Percentiles rank a stretch among this genome's conserved stretches.
These are phyloP conservation scores for Aphidius ervi DNA, from an alignment of 1,140 invertebrate species.

Conservation along the genomic window DNA sequence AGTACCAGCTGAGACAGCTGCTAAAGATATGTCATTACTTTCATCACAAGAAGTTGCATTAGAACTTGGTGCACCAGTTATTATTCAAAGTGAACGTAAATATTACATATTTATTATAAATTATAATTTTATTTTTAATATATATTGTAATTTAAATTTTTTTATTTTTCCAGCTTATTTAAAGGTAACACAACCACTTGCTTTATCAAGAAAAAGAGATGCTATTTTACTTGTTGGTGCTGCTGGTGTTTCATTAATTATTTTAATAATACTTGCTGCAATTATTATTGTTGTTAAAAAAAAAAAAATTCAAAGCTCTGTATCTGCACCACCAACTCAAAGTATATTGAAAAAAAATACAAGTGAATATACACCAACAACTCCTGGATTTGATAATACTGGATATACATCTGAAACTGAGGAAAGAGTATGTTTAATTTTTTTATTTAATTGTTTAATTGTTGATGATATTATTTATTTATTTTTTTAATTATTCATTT, in stretches of 20 bases:
- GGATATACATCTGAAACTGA: slow-evolving; percentile 46
- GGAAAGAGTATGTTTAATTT: slow-evolving; percentile 29
- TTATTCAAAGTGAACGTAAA: slow-evolving; percentile 73
- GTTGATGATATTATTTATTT: no score
- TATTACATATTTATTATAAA: slow-evolving; percentile 6
- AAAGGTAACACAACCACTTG: slow-evolving; percentile 61
- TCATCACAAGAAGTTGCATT: slow-evolving; percentile 68
- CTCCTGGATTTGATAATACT: slow-evolving; percentile 38
- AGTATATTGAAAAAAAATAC: slow-evolving; percentile 42
- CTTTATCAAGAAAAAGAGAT: slow-evolving; percentile 59
- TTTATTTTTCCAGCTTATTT: slow-evolving; percentile 59
- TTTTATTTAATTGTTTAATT: neutral
- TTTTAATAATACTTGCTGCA: slow-evolving; percentile 61
- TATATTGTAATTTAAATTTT: neutral
- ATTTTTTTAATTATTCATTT: no score
- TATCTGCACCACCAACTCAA: slow-evolving; percentile 34
- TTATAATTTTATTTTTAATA: slow-evolving; percentile 9
- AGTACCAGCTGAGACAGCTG: slow-evolving; percentile 71
- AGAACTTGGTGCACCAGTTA: slow-evolving; percentile 70
- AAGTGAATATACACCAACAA: slow-evolving; percentile 34
- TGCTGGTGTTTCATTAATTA: slow-evolving; percentile 58
- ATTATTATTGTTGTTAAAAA: slow-evolving; percentile 60
- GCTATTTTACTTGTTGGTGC: slow-evolving; percentile 63
- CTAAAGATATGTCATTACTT: slow-evolving; percentile 73
- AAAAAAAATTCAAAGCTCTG: slow-evolving; percentile 48